Evolutionary conservation across 2,888 invertebrate genomes (phyloP).

Genomic region (Eurytoma adleriae): DNA sequence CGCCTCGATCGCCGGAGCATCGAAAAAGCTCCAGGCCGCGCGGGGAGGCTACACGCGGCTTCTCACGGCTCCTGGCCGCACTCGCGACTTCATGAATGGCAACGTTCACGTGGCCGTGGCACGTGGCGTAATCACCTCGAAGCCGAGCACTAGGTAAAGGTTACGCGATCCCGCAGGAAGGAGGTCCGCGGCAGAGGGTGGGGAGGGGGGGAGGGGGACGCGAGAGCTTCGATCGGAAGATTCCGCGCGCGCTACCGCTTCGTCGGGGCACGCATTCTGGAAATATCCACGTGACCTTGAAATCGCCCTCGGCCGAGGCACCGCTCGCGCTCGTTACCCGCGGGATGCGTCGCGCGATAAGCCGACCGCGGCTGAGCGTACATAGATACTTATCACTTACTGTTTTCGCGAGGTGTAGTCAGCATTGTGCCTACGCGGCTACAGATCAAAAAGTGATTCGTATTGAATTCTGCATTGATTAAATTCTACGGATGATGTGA

Average conservation of each 20-base stretch:
- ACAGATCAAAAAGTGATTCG: too few species aligned
- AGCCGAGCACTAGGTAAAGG: conserved; percentile 50
- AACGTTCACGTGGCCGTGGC: conserved; percentile 38
- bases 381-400: conserved; percentile 45
- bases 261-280: not conserved
- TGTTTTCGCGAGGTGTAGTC: not conserved
- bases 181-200: conserved; percentile 56
- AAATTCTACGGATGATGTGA: too few species aligned
- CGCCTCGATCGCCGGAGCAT: not conserved
- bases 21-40: not conserved
- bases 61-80: not conserved
- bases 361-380: conserved; percentile 37
- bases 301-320: conserved; percentile 20
- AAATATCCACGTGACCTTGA: conserved; percentile 36
- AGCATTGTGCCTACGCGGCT: not conserved
- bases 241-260: not conserved
- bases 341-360: not conserved
- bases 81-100: conserved; percentile 36
- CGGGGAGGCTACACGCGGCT: not conserved
- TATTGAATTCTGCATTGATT: too few species aligned
- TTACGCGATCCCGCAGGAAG: conserved; percentile 28
- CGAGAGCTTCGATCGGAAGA: conserved; percentile 36
- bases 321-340: not conserved
- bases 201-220: not conserved
- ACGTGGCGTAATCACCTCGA: conserved; percentile 43